Percentiles rank a stretch among this genome's conserved stretches.
phyloP scores from a whole-genome alignment of 2,113 vertebrate species.

The Cromileptes altivelis region DNA sequence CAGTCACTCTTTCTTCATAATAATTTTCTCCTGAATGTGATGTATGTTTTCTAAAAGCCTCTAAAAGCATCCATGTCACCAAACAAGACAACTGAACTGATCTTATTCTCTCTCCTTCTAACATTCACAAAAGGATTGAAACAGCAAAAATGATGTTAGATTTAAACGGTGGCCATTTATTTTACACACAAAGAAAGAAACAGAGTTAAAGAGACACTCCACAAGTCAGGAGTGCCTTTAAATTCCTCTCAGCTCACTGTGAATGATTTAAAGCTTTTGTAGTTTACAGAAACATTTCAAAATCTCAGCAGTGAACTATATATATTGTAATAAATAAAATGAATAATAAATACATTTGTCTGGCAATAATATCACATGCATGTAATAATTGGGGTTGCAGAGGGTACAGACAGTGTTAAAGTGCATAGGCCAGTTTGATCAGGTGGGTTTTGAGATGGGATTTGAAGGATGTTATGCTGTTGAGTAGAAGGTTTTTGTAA shows the following conservation, averaged over 20 bases:
- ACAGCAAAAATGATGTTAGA: not conserved
- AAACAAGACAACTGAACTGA: not conserved
- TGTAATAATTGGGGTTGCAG: not conserved
- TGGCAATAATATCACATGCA: not conserved
- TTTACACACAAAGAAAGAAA: slow-evolving; percentile 16
- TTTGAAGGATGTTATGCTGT: no score
- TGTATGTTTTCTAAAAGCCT: not conserved
- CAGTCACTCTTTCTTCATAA: not conserved
- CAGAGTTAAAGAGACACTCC: not conserved
- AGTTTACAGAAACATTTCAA: no score
- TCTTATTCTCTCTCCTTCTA: not conserved
- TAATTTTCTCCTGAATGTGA: not conserved
- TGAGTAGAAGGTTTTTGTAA: no score
- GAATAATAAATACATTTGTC: slow-evolving; percentile 24
- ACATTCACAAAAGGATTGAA: not conserved
- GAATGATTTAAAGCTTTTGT: not conserved
- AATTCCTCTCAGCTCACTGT: not conserved
- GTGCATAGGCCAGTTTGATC: no score
- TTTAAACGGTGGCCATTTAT: slow-evolving; percentile 13
- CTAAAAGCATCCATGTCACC: not conserved
- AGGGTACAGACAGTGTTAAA: no score
- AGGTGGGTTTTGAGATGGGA: no score
- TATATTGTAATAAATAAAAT: slow-evolving; percentile 35
- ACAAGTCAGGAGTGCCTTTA: no score
- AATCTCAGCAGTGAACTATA: not conserved